Conservation (phyloP, 2,888 invertebrate genomes). For the Lycaena phlaeas region DNA sequence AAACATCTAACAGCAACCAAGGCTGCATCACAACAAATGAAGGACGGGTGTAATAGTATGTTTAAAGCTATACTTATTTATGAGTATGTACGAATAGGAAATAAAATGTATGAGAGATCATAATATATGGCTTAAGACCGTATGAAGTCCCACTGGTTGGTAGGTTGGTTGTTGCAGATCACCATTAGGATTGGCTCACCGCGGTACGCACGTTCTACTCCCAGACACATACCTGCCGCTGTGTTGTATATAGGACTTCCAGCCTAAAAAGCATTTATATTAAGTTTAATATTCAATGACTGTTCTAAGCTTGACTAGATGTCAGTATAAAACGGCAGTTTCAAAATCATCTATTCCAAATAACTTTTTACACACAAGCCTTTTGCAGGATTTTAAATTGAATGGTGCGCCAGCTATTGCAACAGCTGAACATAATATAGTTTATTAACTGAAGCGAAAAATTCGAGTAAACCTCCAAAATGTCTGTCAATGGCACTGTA, state of each 20-base stretch:
- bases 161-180: slow-evolving; percentile 52
- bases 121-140: slow-evolving; percentile 19
- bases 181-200: slow-evolving; percentile 52
- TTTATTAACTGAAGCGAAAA: too few species aligned
- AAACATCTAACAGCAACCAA: not conserved
- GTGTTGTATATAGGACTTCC: slow-evolving; percentile 87
- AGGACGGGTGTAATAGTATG: not conserved
- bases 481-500: too few species aligned
- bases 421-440: too few species aligned
- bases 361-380: too few species aligned
- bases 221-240: slow-evolving; percentile 88
- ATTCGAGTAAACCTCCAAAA: too few species aligned
- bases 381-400: too few species aligned
- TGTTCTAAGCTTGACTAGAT: too few species aligned
- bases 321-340: too few species aligned
- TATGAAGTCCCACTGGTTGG: slow-evolving; percentile 60
- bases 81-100: not conserved
- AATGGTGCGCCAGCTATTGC: too few species aligned
- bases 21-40: not conserved
- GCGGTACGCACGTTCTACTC: slow-evolving; percentile 58
- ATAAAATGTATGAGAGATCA: too few species aligned
- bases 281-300: too few species aligned
- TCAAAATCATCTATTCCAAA: too few species aligned
- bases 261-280: slow-evolving; percentile 57
- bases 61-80: not conserved